These are phyloP conservation scores for Alviniconcha marisindica DNA, from an alignment of 1,140 invertebrate species.

Conservation along the genomic window DNA sequence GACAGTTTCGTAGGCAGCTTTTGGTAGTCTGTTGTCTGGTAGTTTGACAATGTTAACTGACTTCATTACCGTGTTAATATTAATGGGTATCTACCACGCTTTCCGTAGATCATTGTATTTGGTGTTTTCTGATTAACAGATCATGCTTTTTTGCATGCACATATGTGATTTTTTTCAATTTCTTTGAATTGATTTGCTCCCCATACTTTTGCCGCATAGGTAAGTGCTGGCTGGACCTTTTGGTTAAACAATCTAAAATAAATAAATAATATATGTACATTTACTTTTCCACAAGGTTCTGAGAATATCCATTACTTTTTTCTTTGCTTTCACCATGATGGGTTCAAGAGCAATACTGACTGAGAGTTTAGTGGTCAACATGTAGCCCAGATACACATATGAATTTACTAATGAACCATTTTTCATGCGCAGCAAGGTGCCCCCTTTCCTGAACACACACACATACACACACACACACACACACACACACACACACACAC, in stretches of 20 bases:
- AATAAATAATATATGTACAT: background rate
- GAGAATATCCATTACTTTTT: background rate
- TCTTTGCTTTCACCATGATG: background rate
- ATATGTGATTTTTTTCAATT: constrained; percentile 2
- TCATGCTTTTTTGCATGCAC: background rate
- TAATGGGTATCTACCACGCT: background rate
- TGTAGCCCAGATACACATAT: constrained; percentile 5
- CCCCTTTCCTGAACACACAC: constrained; percentile 5
- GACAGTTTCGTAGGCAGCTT: background rate
- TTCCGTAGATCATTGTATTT: background rate
- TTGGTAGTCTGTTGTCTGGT: background rate
- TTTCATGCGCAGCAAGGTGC: background rate
- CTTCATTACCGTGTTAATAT: background rate
- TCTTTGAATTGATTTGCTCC: background rate
- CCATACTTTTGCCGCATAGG: background rate
- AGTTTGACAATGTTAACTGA: background rate
- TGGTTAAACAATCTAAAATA: constrained; percentile 4
- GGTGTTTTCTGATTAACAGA: background rate
- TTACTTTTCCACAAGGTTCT: background rate
- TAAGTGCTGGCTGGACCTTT: background rate
- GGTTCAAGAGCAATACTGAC: background rate
- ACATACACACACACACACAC: too few relatives aligned
- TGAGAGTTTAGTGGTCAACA: background rate
- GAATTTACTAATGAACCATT: background rate
- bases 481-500: too few relatives aligned